Base-by-base conservation (phyloP, 2,797 vertebrate species). In the Arctocebus calabarensis region DNA sequence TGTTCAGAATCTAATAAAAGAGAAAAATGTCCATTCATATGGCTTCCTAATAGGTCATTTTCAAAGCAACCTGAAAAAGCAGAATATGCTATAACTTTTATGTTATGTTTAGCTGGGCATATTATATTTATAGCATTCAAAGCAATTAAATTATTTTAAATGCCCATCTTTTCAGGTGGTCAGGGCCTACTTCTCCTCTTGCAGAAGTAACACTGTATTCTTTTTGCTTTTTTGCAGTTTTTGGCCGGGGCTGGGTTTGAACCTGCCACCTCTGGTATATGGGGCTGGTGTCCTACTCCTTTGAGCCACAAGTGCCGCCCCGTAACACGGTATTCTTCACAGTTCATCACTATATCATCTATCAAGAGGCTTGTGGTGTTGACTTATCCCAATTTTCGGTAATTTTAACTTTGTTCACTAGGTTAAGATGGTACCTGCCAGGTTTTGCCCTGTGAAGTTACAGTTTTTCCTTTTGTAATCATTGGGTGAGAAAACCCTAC, bases 101-200 rank as follows among this genome's bases (percentile, higher is more conserved):
- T 37, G 64, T 86, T 91, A 32, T 25, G 11, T 27, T 66, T 37
- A 37, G 20, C 59, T 32, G 75, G 75, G 66, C 43, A 83, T 40
- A 78, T 52, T 91, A 62, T 78, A 70, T 43, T 91, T 66, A 64
- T 3, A 77, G 32, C 45, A 73, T 66, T 74, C 57, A 91, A 66
- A 86, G 32, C 83, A 61, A 93, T 86, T 57, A 82, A 57, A 43
- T 57, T 40, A 40, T 40, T 94, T 91, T 25, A 91, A 91, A 82
- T 48, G 5, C 55, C 20, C 20, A 59, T 81, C 19, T 74, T 81
- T 84, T 81, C 14, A 32, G 57, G 57, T 59, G 20, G 37, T 32
- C 74, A 59, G 37, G 14, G 48, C 32, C 71, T 59, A 29, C 68
- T 77, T 71, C 74, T 87, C 64, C 32, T 66, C 16, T 66, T 48